These are phyloP conservation scores for Alcis repandata DNA, from an alignment of 2,888 invertebrate species.

Conservation along the genomic window DNA sequence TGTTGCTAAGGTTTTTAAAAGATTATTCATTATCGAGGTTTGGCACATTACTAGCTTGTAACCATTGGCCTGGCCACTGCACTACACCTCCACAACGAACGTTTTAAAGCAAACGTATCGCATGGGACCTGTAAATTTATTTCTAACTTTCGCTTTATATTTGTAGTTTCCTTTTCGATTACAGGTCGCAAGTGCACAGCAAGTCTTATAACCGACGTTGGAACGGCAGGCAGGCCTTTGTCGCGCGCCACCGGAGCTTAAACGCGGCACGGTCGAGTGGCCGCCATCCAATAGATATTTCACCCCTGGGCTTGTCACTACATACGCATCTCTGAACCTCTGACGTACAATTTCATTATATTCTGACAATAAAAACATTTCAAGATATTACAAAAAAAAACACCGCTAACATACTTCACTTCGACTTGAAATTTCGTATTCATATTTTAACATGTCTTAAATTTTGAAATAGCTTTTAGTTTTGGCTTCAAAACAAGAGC, in stretches of 20 bases:
- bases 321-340: constrained; percentile 9
- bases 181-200: not conserved
- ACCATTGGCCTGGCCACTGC: too few relatives aligned
- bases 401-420: not conserved
- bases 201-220: constrained; percentile 12
- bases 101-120: too few relatives aligned
- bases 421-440: not conserved
- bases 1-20: too few relatives aligned
- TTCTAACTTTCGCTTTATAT: not conserved
- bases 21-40: too few relatives aligned
- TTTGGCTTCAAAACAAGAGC: not conserved
- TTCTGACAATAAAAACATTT: constrained; percentile 12
- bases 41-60: too few relatives aligned
- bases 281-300: constrained; percentile 50
- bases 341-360: constrained; percentile 10
- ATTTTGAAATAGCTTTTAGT: not conserved
- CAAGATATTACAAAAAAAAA: not conserved
- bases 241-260: constrained; percentile 46
- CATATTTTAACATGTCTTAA: not conserved
- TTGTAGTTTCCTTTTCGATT: not conserved
- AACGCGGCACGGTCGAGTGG: constrained; percentile 47
- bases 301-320: constrained; percentile 36
- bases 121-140: too few relatives aligned
- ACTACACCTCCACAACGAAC: too few relatives aligned
- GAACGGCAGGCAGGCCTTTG: constrained; percentile 42